Conservation (phyloP, 2,888 invertebrate genomes). For the Oxycera nigricornis region DNA sequence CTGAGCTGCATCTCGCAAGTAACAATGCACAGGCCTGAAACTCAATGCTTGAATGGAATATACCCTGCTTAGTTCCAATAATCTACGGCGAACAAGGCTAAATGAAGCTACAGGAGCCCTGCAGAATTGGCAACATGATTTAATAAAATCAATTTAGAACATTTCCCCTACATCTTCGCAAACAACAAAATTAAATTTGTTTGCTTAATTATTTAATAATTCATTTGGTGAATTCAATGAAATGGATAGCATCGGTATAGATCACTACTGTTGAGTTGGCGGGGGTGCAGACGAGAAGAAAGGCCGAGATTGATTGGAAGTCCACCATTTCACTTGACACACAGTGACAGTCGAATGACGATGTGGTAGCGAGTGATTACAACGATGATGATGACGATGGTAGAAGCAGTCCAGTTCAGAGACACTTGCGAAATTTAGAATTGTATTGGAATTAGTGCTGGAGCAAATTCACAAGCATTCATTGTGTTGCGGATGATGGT, state of each 20-base stretch:
- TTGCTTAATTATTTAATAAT: constrained; percentile 48
- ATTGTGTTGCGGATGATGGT: constrained; percentile 11
- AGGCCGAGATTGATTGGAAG: constrained; percentile 21
- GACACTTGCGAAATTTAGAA: constrained; percentile 26
- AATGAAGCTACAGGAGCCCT: constrained; percentile 22
- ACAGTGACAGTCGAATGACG: constrained; percentile 18
- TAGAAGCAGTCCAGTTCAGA: constrained; percentile 9
- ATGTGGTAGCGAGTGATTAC: constrained; percentile 6
- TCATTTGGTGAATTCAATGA: constrained; percentile 46
- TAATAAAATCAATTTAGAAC: constrained; percentile 47
- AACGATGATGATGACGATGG: background rate
- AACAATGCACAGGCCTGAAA: no score
- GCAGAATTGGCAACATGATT: constrained; percentile 45
- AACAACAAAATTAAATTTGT: constrained; percentile 47
- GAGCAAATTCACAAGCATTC: constrained; percentile 28
- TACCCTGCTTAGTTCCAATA: no score
- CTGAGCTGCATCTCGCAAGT: no score
- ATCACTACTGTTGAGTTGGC: background rate
- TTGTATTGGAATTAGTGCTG: constrained; percentile 30
- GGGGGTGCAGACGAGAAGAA: background rate
- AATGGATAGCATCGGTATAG: constrained; percentile 32
- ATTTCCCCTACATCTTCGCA: constrained; percentile 46
- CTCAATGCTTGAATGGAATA: no score
- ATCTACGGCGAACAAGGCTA: no score
- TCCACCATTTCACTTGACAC: constrained; percentile 30